phyloP scores from a whole-genome alignment of 2,113 vertebrate species.

The Potamarius usumacintae region DNA sequence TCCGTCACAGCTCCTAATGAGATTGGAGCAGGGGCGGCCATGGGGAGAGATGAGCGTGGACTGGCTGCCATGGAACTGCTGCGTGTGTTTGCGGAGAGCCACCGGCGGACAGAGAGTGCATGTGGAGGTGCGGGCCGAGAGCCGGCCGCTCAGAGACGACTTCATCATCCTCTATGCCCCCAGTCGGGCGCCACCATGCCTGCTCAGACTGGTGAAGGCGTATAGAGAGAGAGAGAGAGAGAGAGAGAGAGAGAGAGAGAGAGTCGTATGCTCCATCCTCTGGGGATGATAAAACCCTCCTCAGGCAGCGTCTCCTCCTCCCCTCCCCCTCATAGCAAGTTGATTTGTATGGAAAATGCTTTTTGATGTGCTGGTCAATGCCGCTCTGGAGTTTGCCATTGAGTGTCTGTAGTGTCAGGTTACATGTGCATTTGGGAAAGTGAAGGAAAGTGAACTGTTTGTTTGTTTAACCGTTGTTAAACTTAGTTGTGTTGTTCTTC shows the following conservation, averaged over 20 bases:
- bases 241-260: conserved; percentile 37
- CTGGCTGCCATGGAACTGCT: conserved; percentile 56
- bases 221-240: conserved; percentile 38
- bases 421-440: conserved; percentile 13
- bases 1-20: conserved; percentile 54
- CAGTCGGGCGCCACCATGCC: conserved; percentile 46
- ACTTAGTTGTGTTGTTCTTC: conserved; percentile 23
- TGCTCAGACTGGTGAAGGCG: conserved; percentile 55
- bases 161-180: conserved; percentile 56
- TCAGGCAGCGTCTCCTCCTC: conserved; percentile 35
- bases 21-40: conserved; percentile 54
- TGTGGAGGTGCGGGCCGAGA: conserved; percentile 50
- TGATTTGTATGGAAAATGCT: conserved; percentile 43
- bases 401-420: conserved; percentile 12
- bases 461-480: neutral
- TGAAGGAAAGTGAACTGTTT: neutral
- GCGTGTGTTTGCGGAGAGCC: conserved; percentile 47
- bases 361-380: conserved; percentile 41
- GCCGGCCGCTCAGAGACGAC: conserved; percentile 49
- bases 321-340: conserved; percentile 24
- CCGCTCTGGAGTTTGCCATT: conserved; percentile 29
- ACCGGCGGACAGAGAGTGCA: conserved; percentile 25
- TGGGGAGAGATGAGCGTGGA: conserved; percentile 56
- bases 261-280: conserved; percentile 43
- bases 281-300: conserved; percentile 47